phyloP scores from a whole-genome alignment of 2,797 vertebrate genomes.

The Myotis planiceps region DNA sequence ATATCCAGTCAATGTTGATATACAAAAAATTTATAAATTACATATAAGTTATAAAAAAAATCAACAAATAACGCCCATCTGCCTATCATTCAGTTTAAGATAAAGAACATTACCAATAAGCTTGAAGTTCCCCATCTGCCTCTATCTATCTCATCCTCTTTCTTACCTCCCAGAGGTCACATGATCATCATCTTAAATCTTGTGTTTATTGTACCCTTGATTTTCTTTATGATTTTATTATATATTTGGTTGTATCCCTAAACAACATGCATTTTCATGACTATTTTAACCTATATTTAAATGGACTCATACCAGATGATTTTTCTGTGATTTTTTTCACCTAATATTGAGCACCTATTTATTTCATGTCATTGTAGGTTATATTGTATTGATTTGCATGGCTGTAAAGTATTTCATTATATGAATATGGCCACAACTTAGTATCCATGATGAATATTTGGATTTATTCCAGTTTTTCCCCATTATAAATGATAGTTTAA shows the following conservation, averaged over 20 bases:
- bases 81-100: constrained; percentile 1
- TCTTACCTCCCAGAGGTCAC: not conserved
- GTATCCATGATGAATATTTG: not conserved
- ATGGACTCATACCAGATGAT: not conserved
- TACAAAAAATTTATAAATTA: constrained; percentile 8
- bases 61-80: not conserved
- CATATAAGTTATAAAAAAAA: not conserved
- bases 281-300: constrained; percentile 24
- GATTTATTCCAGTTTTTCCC: not conserved
- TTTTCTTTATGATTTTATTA: constrained; percentile 40
- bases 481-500: not conserved
- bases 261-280: not conserved
- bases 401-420: not conserved
- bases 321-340: constrained; percentile 7
- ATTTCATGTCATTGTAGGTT: not conserved
- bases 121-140: not conserved
- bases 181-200: not conserved
- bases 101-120: constrained; percentile 16
- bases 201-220: not conserved
- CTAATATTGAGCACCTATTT: not conserved
- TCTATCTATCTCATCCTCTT: not conserved
- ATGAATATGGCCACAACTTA: not conserved
- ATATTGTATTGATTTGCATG: not conserved
- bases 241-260: not conserved
- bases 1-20: not conserved